Base-by-base conservation (phyloP, 92 coral and sea anemone genomes). In the Heteractis magnifica region DNA sequence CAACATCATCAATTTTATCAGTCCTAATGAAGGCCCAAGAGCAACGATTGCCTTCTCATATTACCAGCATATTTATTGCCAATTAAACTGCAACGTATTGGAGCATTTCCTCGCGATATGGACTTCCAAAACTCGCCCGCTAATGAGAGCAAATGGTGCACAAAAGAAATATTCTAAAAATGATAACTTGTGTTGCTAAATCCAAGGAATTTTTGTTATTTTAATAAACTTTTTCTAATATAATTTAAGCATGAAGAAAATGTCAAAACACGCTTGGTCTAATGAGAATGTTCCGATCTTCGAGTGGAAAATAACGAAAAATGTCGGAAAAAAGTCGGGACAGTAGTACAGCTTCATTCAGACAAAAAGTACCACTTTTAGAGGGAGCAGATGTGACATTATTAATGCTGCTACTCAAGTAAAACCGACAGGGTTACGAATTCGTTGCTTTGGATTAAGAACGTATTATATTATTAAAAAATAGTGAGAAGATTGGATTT, bases 11-110 rank as follows among this genome's bases (percentile, higher is more conserved):
- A 49, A 51, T 79, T n/a, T 79, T 79, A 79, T 79, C 83, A 79
- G 83, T 44, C 44, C 11, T 64, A 10, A 16, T 79, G 71, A 79
- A 64, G 50, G 74, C 59, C 44, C 71, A 75, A 41, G 59, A 34
- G 74, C 65, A 15, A 76, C 79, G 52, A 64, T 81, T 81, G 60
- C 11, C 65, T 71, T 74, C 72, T 81, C 84, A 52, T 41, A 81
- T 81, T 81, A 68, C 84, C 53, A 13, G 56, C 50, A 68, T 79
- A 79, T 70, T 81, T 52, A 75, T 18, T 81, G 77, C 51, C 50
- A 81, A 71, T 71, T 68, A 68, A 8, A 23, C 49, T 68, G 49
- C 49, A 68, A 2, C 8, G 73, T 26, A 26, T 68, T 26, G 48
- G 49, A 9, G 19, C 73, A 26, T 68, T 1, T 26, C 49, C 23